Conservation (phyloP, 2,113 vertebrate genomes). For the Platanista minor region DNA sequence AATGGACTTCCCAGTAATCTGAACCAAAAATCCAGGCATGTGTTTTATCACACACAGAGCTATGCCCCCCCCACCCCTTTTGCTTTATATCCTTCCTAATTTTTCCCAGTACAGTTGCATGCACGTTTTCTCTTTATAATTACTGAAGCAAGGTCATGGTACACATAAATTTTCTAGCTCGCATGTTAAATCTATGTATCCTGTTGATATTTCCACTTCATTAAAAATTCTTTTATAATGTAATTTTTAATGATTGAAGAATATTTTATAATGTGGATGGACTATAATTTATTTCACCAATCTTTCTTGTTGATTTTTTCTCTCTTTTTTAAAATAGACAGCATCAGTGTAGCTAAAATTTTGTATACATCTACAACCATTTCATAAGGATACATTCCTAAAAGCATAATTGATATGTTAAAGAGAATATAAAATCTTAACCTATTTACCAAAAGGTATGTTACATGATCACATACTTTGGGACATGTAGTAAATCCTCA, state of each 20-base stretch:
- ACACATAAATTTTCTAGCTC: not conserved
- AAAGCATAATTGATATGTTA: not conserved
- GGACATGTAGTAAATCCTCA: not conserved
- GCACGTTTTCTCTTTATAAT: not conserved
- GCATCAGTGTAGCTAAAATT: not conserved
- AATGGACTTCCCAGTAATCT: not conserved
- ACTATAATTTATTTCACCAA: slow-evolving; percentile 9
- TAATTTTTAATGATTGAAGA: not conserved
- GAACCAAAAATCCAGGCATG: not conserved
- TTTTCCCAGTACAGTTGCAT: not conserved
- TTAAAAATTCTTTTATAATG: not conserved
- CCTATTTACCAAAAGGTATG: not conserved
- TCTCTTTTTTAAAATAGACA: not conserved
- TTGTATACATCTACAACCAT: not conserved
- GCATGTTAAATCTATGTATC: not conserved
- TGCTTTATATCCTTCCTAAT: not conserved
- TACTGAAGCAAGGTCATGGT: not conserved
- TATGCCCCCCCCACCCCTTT: accelerated
- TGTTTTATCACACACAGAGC: not conserved
- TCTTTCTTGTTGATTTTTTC: not conserved
- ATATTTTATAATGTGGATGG: not conserved
- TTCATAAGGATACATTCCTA: not conserved
- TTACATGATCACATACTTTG: not conserved
- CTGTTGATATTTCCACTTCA: not conserved
- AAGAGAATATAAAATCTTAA: not conserved